Evolutionary conservation across 2,113 vertebrate genomes (phyloP).

Genomic region (Columba livia): DNA sequence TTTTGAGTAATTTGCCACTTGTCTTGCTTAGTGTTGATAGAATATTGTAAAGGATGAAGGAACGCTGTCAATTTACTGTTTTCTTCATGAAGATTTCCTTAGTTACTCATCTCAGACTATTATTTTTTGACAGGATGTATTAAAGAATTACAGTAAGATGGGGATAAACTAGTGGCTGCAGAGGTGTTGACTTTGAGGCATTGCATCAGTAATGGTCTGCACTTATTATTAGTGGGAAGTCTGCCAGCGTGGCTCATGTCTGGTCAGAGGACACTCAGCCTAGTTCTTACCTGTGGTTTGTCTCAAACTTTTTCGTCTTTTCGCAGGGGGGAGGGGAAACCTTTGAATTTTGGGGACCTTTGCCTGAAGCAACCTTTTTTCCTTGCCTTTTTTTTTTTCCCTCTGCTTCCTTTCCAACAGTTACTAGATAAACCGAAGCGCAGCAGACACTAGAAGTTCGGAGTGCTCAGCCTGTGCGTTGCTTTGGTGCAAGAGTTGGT

Average conservation of each 20-base stretch:
- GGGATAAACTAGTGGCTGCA: neutral
- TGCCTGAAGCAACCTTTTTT: neutral
- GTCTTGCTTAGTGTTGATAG: neutral
- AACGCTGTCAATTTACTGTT: neutral
- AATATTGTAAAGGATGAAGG: neutral
- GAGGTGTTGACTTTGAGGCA: neutral
- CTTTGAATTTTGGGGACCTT: neutral
- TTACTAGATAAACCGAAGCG: neutral
- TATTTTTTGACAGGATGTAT: neutral
- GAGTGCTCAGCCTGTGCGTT: neutral
- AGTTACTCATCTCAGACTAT: neutral
- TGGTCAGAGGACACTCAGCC: neutral
- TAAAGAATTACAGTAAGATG: neutral
- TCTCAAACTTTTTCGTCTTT: accelerated
- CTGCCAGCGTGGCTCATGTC: neutral
- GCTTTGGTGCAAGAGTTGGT: too few relatives aligned
- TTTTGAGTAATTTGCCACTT: neutral
- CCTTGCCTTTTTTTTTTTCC: neutral
- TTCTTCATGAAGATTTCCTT: neutral
- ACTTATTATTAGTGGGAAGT: neutral
- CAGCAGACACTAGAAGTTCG: neutral
- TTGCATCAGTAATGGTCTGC: neutral
- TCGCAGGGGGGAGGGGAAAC: neutral
- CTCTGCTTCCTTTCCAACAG: neutral
- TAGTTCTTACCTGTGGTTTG: neutral